phyloP scores from a whole-genome alignment of 2,888 invertebrate species.

The Apocheima hispidaria region DNA sequence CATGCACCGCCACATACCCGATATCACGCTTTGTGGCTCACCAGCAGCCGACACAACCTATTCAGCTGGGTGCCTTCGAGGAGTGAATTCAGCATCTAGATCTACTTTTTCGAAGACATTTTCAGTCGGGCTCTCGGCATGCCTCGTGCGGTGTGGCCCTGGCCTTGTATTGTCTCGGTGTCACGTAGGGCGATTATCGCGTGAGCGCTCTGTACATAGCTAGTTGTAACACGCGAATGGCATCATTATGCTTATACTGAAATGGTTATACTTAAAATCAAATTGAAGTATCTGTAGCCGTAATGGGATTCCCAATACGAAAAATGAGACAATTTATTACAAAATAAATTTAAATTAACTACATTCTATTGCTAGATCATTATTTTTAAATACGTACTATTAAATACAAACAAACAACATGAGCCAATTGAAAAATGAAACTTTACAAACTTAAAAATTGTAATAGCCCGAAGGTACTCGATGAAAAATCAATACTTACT shows the following conservation, averaged over 20 bases:
- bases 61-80: too few relatives aligned
- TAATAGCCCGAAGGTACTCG: not conserved
- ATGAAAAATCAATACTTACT: constrained; percentile 3
- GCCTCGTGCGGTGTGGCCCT: not conserved
- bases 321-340: not conserved
- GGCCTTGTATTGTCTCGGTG: not conserved
- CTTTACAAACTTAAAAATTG: not conserved
- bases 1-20: too few relatives aligned
- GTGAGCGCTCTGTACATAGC: not conserved
- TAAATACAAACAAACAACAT: not conserved
- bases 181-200: not conserved
- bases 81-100: too few relatives aligned
- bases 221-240: not conserved
- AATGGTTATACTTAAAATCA: not conserved
- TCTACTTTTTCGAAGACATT: too few relatives aligned
- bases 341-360: not conserved
- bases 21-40: too few relatives aligned
- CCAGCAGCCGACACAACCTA: too few relatives aligned
- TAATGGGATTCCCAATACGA: not conserved
- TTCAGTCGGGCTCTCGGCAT: too few relatives aligned
- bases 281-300: not conserved
- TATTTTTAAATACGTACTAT: not conserved
- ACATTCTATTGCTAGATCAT: not conserved
- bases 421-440: not conserved
- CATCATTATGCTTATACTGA: not conserved